These are phyloP conservation scores for Microchrysa polita DNA, from an alignment of 2,888 invertebrate species.

Conservation along the genomic window DNA sequence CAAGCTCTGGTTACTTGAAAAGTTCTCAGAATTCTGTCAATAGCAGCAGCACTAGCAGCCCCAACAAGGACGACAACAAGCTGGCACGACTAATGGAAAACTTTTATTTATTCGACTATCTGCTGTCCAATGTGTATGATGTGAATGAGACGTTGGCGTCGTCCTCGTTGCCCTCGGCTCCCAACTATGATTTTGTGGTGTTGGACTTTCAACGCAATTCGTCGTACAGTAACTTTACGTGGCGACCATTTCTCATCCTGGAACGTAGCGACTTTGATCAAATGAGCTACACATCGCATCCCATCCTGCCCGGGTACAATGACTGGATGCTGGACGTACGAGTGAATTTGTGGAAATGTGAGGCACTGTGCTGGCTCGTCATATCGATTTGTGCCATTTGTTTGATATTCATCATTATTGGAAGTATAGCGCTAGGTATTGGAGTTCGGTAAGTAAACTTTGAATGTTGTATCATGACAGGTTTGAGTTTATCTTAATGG, in stretches of 20 bases:
- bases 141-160: slow-evolving; percentile 44
- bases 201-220: slow-evolving; percentile 57
- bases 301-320: slow-evolving; percentile 62
- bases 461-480: neutral
- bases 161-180: too few relatives aligned
- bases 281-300: slow-evolving; percentile 61
- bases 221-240: slow-evolving; percentile 54
- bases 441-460: slow-evolving; percentile 60
- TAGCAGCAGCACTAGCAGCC: neutral
- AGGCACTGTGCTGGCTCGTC: slow-evolving; percentile 62
- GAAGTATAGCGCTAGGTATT: slow-evolving; percentile 61
- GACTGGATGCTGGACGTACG: slow-evolving; percentile 62
- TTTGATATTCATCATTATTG: slow-evolving; percentile 59
- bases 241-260: slow-evolving; percentile 63
- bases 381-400: slow-evolving; percentile 59
- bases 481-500: neutral
- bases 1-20: neutral
- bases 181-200: slow-evolving; percentile 63
- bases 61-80: neutral
- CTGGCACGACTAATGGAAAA: slow-evolving; percentile 52
- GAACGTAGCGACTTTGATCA: slow-evolving; percentile 59
- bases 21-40: neutral
- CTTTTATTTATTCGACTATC: slow-evolving; percentile 62
- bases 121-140: slow-evolving; percentile 50
- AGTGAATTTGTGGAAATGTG: slow-evolving; percentile 60